These are phyloP conservation scores for Heteromyza rotundicornis DNA, from an alignment of 2,888 invertebrate genomes.

Conservation along the genomic window DNA sequence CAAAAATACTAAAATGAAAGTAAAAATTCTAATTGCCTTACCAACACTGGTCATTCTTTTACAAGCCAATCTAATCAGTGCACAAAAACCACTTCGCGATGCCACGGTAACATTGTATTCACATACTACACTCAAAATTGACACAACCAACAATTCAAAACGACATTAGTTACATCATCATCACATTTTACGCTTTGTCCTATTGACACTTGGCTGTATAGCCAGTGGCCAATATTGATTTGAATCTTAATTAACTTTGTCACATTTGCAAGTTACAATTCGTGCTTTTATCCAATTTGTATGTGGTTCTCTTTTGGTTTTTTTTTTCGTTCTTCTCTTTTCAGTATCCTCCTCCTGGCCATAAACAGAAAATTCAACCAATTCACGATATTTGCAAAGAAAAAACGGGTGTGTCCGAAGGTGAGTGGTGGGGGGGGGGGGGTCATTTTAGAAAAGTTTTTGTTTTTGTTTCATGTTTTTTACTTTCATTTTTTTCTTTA, in stretches of 20 bases:
- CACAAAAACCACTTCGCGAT: neutral
- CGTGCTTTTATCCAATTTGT: neutral
- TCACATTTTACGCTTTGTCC: too few species aligned
- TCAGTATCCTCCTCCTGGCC: constrained; percentile 45
- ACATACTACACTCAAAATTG: neutral
- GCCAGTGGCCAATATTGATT: constrained; percentile 57
- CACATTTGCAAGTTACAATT: constrained; percentile 48
- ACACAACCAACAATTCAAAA: neutral
- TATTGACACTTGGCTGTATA: too few species aligned
- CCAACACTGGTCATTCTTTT: neutral
- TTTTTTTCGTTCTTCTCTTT: too few species aligned
- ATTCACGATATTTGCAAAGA: constrained; percentile 42
- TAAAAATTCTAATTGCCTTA: neutral
- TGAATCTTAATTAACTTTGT: constrained; percentile 60
- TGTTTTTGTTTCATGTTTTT: too few species aligned
- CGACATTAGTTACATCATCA: neutral
- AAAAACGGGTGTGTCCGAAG: constrained; percentile 41
- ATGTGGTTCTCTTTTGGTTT: too few species aligned
- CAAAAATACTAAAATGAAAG: too few species aligned
- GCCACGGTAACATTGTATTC: neutral
- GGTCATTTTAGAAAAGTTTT: too few species aligned
- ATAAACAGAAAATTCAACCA: constrained; percentile 35
- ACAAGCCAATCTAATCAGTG: neutral
- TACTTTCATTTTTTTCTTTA: too few species aligned
- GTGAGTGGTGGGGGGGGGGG: too few species aligned